A percentile compares a stretch with the other conserved stretches of the same genome.
These are phyloP conservation scores for Aramus guarauna DNA, from an alignment of 2,113 vertebrate species.

Conservation along the genomic window DNA sequence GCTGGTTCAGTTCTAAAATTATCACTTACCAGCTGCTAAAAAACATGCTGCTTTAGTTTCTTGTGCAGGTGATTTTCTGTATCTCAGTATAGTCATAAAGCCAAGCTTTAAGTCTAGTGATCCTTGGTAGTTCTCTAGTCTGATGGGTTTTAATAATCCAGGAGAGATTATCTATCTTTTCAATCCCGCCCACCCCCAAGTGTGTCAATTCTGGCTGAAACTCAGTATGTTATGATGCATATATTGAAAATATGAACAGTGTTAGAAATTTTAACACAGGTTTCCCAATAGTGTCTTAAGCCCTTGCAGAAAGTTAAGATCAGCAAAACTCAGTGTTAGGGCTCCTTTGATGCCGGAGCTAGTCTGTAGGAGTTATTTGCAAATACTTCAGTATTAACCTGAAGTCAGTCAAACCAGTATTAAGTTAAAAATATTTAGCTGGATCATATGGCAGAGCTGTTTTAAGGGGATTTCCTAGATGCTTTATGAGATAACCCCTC, in stretches of 20 bases:
- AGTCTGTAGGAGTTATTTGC: neutral
- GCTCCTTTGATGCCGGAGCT: neutral
- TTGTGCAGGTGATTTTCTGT: neutral
- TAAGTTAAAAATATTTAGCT: neutral
- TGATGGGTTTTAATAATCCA: neutral
- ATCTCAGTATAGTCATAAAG: neutral
- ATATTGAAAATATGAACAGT: neutral
- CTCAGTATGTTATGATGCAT: constrained; percentile 23
- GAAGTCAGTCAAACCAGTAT: neutral
- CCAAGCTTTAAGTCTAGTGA: neutral
- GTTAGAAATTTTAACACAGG: neutral
- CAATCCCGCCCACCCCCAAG: neutral
- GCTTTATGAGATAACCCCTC: neutral
- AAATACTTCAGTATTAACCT: neutral
- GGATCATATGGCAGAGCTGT: neutral
- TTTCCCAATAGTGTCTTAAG: neutral
- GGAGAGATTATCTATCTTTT: neutral
- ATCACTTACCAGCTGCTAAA: neutral
- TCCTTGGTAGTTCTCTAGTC: constrained; percentile 11
- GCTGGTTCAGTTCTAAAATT: neutral
- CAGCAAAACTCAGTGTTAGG: neutral
- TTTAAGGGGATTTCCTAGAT: neutral
- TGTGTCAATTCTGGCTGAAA: constrained; percentile 53
- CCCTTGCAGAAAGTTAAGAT: neutral
- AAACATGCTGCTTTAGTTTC: neutral